These are phyloP conservation scores for Hipparchia sbordonii DNA, from an alignment of 2,888 invertebrate species.

Conservation along the genomic window DNA sequence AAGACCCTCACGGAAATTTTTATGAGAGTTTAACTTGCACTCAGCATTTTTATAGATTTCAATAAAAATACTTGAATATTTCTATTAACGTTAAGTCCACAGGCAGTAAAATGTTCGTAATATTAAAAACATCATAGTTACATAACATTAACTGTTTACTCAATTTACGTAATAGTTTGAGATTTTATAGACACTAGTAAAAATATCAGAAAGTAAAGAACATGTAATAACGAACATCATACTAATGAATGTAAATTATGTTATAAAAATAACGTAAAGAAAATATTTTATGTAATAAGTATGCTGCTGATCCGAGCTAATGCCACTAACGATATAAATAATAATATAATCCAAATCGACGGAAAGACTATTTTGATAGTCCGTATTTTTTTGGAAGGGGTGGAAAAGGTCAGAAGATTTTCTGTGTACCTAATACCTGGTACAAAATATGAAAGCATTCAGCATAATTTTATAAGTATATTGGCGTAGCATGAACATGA, in stretches of 20 bases:
- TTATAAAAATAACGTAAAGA: neutral
- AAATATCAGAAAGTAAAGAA: neutral
- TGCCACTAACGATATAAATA: neutral
- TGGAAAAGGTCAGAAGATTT: neutral
- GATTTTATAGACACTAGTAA: slow-evolving; percentile 3
- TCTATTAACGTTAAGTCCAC: slow-evolving; percentile 2
- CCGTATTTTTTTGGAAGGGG: neutral
- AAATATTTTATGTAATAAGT: neutral
- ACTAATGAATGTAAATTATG: neutral
- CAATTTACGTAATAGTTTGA: slow-evolving; percentile 12
- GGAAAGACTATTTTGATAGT: neutral
- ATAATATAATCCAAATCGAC: neutral
- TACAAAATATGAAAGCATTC: too few relatives aligned
- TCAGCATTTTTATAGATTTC: slow-evolving; percentile 3
- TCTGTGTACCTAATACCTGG: too few relatives aligned
- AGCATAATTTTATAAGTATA: too few relatives aligned
- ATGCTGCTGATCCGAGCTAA: neutral
- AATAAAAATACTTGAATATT: slow-evolving; percentile 11
- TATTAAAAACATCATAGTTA: slow-evolving; percentile 5
- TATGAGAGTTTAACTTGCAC: neutral
- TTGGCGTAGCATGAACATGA: too few relatives aligned
- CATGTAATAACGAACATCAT: neutral
- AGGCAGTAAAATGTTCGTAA: slow-evolving; percentile 4
- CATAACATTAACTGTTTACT: slow-evolving; percentile 2
- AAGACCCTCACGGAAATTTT: neutral